Conservation (phyloP, 2,113 vertebrate genomes). For the Ptychochromis oligacanthus region DNA sequence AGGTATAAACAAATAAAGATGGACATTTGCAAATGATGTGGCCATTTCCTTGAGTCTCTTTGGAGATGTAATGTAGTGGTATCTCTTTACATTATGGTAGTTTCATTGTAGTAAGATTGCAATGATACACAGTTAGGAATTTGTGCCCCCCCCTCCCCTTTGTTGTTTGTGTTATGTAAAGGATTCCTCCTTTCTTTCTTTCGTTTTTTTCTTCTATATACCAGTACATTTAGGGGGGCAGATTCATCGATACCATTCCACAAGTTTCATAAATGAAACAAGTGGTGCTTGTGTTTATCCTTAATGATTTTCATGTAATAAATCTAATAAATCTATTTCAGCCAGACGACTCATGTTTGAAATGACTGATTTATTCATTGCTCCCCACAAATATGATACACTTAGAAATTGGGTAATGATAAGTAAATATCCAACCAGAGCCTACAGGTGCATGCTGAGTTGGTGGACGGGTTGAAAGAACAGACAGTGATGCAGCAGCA, state of each 20-base stretch:
- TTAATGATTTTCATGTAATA: background rate
- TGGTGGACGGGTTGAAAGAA: too few species aligned
- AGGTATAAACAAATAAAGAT: background rate
- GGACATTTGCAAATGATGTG: background rate
- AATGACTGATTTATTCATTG: background rate
- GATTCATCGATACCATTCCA: background rate
- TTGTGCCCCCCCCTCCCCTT: background rate
- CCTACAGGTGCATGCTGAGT: too few species aligned
- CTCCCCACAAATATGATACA: background rate
- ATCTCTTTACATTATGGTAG: background rate
- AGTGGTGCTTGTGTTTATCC: background rate
- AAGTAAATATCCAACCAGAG: too few species aligned
- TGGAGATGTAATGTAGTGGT: background rate
- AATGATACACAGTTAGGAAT: background rate
- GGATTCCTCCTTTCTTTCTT: accelerated
- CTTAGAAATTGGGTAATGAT: background rate
- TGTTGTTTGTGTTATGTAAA: background rate
- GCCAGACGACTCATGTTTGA: background rate
- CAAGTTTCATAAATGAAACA: background rate
- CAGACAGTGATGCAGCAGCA: too few species aligned
- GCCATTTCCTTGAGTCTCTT: background rate
- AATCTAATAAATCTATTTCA: accelerated
- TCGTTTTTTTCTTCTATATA: background rate
- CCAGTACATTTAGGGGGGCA: background rate
- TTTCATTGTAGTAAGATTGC: background rate